Evolutionary conservation across 2,888 invertebrate species (phyloP).

Genomic region (Spodoptera exigua): DNA sequence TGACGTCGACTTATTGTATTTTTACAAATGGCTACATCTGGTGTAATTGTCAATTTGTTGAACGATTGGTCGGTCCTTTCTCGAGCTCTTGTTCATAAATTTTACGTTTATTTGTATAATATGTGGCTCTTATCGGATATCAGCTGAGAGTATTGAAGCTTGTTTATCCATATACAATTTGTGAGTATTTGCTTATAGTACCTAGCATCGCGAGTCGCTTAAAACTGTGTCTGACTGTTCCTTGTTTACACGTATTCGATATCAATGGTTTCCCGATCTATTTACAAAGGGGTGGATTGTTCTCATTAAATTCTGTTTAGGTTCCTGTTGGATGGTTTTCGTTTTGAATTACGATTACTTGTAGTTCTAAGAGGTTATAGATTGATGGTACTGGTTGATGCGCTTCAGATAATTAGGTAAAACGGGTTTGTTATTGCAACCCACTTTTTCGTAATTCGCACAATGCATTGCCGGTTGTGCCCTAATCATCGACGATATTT

Average conservation of each 20-base stretch:
- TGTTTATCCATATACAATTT: slow-evolving; percentile 64
- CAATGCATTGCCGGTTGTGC: slow-evolving; percentile 54
- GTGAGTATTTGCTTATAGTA: slow-evolving; percentile 70
- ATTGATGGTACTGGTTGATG: slow-evolving; percentile 11
- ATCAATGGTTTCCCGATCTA: slow-evolving; percentile 73
- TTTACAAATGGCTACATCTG: slow-evolving; percentile 44
- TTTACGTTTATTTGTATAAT: slow-evolving; percentile 78
- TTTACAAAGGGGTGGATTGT: slow-evolving; percentile 87
- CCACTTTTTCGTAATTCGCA: slow-evolving; percentile 58
- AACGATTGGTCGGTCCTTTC: slow-evolving; percentile 75
- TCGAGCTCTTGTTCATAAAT: slow-evolving; percentile 74
- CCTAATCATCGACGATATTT: slow-evolving; percentile 24
- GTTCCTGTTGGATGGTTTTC: slow-evolving; percentile 11
- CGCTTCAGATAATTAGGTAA: slow-evolving; percentile 30
- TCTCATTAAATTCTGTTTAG: slow-evolving; percentile 42
- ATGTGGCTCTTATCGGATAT: slow-evolving; percentile 77
- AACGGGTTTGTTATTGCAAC: slow-evolving; percentile 60
- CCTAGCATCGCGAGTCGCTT: slow-evolving; percentile 23
- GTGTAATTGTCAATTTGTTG: slow-evolving; percentile 66
- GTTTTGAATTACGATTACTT: slow-evolving; percentile 16
- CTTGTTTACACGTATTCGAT: slow-evolving; percentile 87
- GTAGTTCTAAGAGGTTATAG: slow-evolving; percentile 9
- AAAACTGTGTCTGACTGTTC: slow-evolving; percentile 64
- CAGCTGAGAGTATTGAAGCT: slow-evolving; percentile 72
- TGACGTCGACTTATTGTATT: slow-evolving; percentile 40